Percentiles rank a stretch among this genome's conserved stretches.
phyloP scores from a whole-genome alignment of 2,888 invertebrate species.

The Hyppa rectilinea region DNA sequence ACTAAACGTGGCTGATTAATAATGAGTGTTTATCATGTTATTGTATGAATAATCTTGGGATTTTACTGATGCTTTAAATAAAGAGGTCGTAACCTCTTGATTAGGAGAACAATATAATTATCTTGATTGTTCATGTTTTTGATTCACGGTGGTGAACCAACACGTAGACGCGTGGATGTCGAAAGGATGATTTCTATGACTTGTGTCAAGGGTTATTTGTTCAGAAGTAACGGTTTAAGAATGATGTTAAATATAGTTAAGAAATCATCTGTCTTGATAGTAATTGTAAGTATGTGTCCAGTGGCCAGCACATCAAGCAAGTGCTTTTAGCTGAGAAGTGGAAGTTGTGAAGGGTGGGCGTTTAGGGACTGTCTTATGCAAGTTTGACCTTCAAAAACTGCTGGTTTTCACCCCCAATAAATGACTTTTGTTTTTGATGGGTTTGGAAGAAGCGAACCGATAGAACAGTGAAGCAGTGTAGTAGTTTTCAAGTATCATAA shows the following conservation, averaged over 20 bases:
- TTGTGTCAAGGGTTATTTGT: not conserved
- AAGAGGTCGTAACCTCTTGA: not conserved
- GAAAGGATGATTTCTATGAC: not conserved
- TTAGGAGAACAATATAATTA: conserved; percentile 11
- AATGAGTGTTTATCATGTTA: not conserved
- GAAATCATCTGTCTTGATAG: no score
- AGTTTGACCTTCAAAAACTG: no score
- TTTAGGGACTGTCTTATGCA: no score
- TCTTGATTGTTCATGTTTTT: not conserved
- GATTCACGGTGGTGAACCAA: not conserved
- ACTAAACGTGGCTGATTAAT: conserved; percentile 4
- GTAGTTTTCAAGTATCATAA: not conserved
- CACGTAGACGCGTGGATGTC: not conserved
- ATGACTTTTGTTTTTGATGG: no score
- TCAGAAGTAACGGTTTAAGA: not conserved
- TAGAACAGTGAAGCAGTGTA: no score
- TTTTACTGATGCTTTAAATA: conserved; percentile 14
- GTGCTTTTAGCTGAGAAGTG: no score
- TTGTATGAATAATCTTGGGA: conserved; percentile 27
- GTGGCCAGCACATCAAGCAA: no score
- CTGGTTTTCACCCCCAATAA: no score
- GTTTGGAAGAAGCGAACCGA: no score
- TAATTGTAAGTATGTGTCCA: no score
- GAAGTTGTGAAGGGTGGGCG: no score
- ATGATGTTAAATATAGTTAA: no score